A percentile compares a stretch with the other conserved stretches of the same genome.
Evolutionary conservation across 2,113 vertebrate genomes (phyloP).

Genomic region (Ochotona curzoniae): DNA sequence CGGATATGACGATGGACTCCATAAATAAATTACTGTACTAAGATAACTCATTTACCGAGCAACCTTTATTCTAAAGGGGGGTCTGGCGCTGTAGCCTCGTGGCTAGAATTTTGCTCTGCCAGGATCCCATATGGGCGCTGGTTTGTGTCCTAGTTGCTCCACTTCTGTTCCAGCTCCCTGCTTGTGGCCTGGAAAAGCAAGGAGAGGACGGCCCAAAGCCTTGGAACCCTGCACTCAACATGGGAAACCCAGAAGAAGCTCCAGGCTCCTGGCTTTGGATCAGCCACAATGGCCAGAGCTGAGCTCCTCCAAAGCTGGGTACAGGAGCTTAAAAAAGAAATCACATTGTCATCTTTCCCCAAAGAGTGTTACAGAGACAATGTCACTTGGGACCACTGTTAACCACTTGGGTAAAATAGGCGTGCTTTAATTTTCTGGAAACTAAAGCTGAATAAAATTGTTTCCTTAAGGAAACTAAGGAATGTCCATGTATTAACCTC

Average conservation of each 20-base stretch:
- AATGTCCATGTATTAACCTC: neutral
- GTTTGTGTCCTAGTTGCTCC: no score
- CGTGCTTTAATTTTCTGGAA: neutral
- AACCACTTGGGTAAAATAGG: conserved; percentile 7
- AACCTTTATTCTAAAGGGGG: neutral
- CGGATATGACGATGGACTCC: neutral
- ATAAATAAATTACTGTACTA: neutral
- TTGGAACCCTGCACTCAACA: no score
- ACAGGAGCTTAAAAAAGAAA: neutral
- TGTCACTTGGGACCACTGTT: neutral
- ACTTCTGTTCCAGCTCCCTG: no score
- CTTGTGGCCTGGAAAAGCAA: no score
- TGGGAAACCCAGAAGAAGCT: no score
- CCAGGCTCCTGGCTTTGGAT: no score
- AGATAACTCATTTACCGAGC: neutral
- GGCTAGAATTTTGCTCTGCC: no score
- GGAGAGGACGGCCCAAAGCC: no score
- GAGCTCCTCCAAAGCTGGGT: no score
- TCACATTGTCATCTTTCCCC: neutral
- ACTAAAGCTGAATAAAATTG: neutral
- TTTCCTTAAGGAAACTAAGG: neutral
- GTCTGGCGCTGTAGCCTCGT: no score
- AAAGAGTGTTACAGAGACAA: conserved; percentile 30
- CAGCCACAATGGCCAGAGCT: no score
- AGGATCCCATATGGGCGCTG: no score